Percentiles rank a stretch among this genome's conserved stretches.
These are phyloP conservation scores for Bursaphelenchus okinawaensis DNA, from an alignment of 2,888 invertebrate species.

Conservation along the genomic window DNA sequence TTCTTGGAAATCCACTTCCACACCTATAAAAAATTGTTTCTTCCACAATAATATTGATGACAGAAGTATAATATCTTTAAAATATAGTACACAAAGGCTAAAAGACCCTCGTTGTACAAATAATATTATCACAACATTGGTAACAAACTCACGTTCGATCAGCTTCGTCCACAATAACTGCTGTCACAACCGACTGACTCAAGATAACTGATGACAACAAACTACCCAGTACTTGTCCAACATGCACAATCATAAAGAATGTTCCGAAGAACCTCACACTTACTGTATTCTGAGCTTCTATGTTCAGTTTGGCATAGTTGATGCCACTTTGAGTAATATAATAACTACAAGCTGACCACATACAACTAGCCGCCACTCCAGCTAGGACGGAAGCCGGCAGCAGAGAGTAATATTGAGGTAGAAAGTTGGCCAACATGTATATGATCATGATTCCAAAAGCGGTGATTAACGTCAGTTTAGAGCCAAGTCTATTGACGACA, in stretches of 20 bases:
- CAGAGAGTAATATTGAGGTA: conserved; percentile 71
- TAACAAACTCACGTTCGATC: conserved; percentile 36
- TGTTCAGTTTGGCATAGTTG: conserved; percentile 75
- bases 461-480: conserved; percentile 87
- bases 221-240: conserved; percentile 91
- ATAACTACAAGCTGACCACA: conserved; percentile 98
- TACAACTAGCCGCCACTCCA: conserved; percentile 88
- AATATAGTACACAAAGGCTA: not conserved
- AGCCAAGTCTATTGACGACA: conserved; percentile 81
- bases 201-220: conserved; percentile 73
- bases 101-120: not conserved
- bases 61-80: not conserved
- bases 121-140: conserved; percentile 5
- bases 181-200: conserved; percentile 30
- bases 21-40: too few relatives aligned
- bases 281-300: conserved; percentile 72
- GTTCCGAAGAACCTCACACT: conserved; percentile 95
- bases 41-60: not conserved
- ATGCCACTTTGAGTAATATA: conserved; percentile 90
- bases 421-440: conserved; percentile 88
- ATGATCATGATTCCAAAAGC: conserved; percentile 88
- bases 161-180: conserved; percentile 30
- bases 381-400: conserved; percentile 71
- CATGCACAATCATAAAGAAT: conserved; percentile 96
- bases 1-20: conserved; percentile 46